These are phyloP conservation scores for Pherbina coryleti DNA, from an alignment of 2,888 invertebrate species.

Conservation along the genomic window DNA sequence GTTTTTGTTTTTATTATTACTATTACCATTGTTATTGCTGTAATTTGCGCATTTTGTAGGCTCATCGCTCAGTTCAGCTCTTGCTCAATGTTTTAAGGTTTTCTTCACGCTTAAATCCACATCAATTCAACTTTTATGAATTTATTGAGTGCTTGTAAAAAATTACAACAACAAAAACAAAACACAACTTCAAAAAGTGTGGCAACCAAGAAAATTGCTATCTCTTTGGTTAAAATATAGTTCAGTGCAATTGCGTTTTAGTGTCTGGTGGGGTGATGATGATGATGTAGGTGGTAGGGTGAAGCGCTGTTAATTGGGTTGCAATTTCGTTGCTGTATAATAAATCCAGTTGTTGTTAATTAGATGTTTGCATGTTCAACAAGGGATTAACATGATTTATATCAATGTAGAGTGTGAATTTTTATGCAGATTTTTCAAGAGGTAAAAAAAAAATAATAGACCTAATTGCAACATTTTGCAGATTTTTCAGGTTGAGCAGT, in stretches of 20 bases:
- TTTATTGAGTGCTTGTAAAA: not conserved
- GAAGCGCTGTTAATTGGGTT: not conserved
- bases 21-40: constrained; percentile 46
- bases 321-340: not conserved
- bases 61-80: not conserved
- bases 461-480: no score
- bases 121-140: constrained; percentile 12
- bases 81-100: not conserved
- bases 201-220: not conserved
- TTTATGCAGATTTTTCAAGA: not conserved
- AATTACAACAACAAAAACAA: not conserved
- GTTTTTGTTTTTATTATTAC: constrained; percentile 47
- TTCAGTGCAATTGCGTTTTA: not conserved
- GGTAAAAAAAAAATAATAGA: not conserved
- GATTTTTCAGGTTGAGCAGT: not conserved
- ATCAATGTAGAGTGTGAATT: not conserved
- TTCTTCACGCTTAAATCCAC: not conserved
- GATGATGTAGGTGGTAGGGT: not conserved
- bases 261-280: not conserved
- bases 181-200: not conserved
- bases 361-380: constrained; percentile 1
- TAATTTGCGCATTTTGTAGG: not conserved
- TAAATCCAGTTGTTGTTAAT: constrained; percentile 2
- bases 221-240: not conserved
- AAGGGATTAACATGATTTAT: not conserved